Base-by-base conservation (phyloP, 2,888 invertebrate species). In the Acrocyrtus sp. region DNA sequence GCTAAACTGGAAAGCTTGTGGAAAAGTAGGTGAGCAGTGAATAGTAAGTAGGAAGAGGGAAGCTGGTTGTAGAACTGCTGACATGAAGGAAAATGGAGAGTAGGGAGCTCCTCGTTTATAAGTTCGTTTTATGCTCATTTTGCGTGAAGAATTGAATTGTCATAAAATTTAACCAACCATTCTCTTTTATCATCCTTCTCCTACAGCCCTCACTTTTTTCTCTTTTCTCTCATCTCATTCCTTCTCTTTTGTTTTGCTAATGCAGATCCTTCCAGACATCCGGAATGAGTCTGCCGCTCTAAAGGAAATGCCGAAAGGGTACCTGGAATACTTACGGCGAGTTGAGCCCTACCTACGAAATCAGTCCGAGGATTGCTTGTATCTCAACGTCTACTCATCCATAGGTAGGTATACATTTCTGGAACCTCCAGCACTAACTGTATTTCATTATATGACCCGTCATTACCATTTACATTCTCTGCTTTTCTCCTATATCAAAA, bases 351-450 rank as follows among this genome's bases (percentile, higher is more conserved):
- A 91, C 83, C 87, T 98, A 82, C 90, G 90, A 84, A 94, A 96
- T 84, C 97, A 98, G 87, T 95, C 94, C 82, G 98, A 98, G 87
- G 98, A 98, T 86, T 98, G 98, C 83, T 88, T 98, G 74, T 96
- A 95, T 84, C 89, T 98, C 86, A 98, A 98, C 85, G 92, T 98
- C 83, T 98, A 94, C 86, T 92, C 96, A 6, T 97, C 98, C 2
- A 91, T 93, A 90, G 95, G 96, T 96, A 86, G 89, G 91, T 39
- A n/a, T n/a, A n/a, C n/a, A n/a, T n/a, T n/a, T n/a, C n/a, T n/a
- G n/a, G n/a, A n/a, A n/a, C n/a, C 39, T 15, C 6, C 15, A 5
- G 17, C 17, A 45, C 12, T n/a, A 17, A 45, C 45, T n/a, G n/a
- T 45, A n/a, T n/a, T 39, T 24, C 41, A 39, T 43, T 58, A 58